Evolutionary conservation across 2,113 vertebrate species (phyloP).

Genomic region (Silurus asotus): DNA sequence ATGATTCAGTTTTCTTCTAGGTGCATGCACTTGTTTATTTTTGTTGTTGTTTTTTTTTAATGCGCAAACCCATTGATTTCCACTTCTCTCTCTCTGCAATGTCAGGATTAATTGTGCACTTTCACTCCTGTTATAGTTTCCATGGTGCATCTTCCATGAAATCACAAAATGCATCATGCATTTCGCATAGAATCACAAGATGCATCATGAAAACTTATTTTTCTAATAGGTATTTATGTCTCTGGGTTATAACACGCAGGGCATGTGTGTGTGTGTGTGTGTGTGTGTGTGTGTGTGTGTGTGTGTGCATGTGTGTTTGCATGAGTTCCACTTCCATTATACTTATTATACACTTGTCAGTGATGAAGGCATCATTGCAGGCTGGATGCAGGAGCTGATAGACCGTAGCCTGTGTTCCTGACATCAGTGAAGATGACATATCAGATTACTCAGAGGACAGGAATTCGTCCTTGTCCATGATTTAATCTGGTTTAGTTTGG

Average conservation of each 20-base stretch:
- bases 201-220: neutral
- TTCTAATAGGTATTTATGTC: neutral
- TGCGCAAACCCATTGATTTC: neutral
- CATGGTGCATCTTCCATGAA: neutral
- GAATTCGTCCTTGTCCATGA: slow-evolving; percentile 84
- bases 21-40: neutral
- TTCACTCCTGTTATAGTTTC: neutral
- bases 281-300: neutral
- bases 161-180: too few species aligned
- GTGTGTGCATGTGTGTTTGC: neutral
- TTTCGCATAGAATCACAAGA: too few species aligned
- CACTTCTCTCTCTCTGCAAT: neutral
- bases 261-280: neutral
- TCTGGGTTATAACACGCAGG: neutral
- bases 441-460: slow-evolving; percentile 83
- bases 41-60: neutral
- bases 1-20: too few species aligned
- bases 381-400: slow-evolving; percentile 42
- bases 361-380: slow-evolving; percentile 28
- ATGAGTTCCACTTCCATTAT: slow-evolving; percentile 5
- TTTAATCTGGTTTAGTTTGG: slow-evolving; percentile 64
- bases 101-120: neutral
- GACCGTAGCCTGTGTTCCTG: slow-evolving; percentile 64
- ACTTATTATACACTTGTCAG: slow-evolving; percentile 22
- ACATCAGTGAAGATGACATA: slow-evolving; percentile 76